These are phyloP conservation scores for Sturnira hondurensis DNA, from an alignment of 2,113 vertebrate genomes.

Conservation along the genomic window DNA sequence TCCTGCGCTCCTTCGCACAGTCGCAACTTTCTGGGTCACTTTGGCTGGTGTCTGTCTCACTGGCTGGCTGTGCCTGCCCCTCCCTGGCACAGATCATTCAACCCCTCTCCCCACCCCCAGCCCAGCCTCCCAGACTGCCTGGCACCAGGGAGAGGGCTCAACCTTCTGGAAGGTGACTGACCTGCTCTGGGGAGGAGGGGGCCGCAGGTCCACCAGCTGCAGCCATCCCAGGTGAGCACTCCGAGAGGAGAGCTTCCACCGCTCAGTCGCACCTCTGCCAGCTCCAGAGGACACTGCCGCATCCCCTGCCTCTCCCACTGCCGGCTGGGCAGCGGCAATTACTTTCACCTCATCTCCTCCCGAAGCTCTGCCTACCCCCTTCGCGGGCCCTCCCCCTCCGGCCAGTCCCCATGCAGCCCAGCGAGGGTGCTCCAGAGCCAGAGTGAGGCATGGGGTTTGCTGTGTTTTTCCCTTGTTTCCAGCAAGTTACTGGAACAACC, in stretches of 20 bases:
- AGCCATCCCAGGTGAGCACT: conserved; percentile 63
- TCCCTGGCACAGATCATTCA: conserved; percentile 24
- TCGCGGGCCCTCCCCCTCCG: conserved; percentile 50
- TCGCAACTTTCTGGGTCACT: conserved; percentile 75
- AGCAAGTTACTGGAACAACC: conserved; percentile 66
- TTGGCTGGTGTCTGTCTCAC: conserved; percentile 62
- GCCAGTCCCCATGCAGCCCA: conserved; percentile 52
- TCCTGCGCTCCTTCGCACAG: conserved; percentile 67
- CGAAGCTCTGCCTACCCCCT: conserved; percentile 70
- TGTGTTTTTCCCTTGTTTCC: conserved; percentile 64
- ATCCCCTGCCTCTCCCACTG: conserved; percentile 70
- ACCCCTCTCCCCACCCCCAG: neutral
- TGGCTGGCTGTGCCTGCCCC: conserved; percentile 41
- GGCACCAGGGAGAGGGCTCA: conserved; percentile 30
- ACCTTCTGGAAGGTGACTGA: conserved; percentile 74
- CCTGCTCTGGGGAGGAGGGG: conserved; percentile 76
- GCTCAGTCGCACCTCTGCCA: conserved; percentile 80
- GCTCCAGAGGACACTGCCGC: conserved; percentile 68
- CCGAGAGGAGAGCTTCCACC: neutral
- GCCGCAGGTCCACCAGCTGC: conserved; percentile 52
- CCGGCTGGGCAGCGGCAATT: conserved; percentile 73
- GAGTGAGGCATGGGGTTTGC: conserved; percentile 37
- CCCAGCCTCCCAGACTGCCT: conserved; percentile 33
- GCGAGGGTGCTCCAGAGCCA: conserved; percentile 40
- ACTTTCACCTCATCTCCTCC: conserved; percentile 76